Conservation (phyloP, 2,797 vertebrate species). For the Catharus ustulatus region DNA sequence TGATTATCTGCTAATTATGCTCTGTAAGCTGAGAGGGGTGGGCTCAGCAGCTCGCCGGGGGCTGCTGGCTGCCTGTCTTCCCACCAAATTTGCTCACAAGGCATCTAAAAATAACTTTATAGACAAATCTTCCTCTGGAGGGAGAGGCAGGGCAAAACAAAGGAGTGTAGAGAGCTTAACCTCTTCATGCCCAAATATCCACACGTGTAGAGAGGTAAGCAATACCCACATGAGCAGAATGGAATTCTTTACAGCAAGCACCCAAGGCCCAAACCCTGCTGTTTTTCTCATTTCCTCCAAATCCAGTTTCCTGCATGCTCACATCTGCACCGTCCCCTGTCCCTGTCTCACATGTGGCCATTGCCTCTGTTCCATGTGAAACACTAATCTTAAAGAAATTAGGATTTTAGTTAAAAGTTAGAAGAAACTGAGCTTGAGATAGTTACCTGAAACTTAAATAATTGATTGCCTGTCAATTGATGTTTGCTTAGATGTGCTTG, state of each 20-base stretch:
- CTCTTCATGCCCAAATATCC: background rate
- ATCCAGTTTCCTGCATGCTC: background rate
- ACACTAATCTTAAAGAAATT: too few relatives aligned
- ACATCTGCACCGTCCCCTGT: background rate
- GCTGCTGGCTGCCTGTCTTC: slow-evolving; percentile 73
- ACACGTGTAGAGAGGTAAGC: background rate
- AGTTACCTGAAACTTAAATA: too few relatives aligned
- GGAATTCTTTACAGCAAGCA: background rate
- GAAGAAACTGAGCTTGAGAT: too few relatives aligned
- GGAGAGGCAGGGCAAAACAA: slow-evolving; percentile 8
- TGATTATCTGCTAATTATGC: slow-evolving; percentile 78
- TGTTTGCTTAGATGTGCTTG: too few relatives aligned
- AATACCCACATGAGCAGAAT: background rate
- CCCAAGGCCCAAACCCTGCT: background rate
- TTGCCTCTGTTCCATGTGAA: background rate
- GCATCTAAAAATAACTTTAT: slow-evolving; percentile 55
- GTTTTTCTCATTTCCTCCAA: background rate
- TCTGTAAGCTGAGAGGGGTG: slow-evolving; percentile 82
- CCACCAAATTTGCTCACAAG: slow-evolving; percentile 31
- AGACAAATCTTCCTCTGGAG: slow-evolving; percentile 17
- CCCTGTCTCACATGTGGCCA: rapidly evolving
- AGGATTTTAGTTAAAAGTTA: too few relatives aligned
- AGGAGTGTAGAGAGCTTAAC: background rate
- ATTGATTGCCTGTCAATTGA: too few relatives aligned
- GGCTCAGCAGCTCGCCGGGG: slow-evolving; percentile 77